phyloP scores from a whole-genome alignment of 2,113 vertebrate species.

The Oryzias melastigma region DNA sequence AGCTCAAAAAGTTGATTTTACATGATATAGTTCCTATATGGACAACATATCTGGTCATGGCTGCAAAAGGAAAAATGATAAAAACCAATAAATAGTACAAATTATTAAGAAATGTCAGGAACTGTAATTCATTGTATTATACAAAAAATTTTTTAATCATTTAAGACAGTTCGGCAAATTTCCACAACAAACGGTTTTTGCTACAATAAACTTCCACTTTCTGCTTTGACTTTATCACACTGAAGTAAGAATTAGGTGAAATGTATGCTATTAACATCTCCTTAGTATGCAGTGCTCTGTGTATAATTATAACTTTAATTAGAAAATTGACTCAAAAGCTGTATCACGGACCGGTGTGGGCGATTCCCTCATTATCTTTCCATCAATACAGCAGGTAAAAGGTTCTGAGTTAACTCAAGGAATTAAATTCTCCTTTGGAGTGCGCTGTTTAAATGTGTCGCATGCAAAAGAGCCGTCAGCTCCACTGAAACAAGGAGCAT shows the following conservation, averaged over 20 bases:
- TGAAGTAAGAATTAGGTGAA: background rate
- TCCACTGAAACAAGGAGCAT: background rate
- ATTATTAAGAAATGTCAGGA: no score
- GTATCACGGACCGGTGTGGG: background rate
- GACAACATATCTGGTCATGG: no score
- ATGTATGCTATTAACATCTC: background rate
- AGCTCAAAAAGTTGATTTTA: no score
- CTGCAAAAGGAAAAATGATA: no score
- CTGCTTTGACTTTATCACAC: background rate
- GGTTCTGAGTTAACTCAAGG: background rate
- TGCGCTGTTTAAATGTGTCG: background rate
- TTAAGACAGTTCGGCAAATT: no score
- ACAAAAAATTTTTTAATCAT: no score
- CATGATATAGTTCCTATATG: no score
- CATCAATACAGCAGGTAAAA: background rate
- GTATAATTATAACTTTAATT: conserved; percentile 3
- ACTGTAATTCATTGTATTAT: no score
- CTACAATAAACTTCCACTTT: no score
- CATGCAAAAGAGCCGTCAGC: background rate
- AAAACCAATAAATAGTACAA: no score
- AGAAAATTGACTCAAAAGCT: conserved; percentile 5
- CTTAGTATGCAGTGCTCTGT: background rate
- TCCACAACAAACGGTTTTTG: no score
- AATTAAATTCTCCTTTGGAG: background rate
- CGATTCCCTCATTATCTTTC: conserved; percentile 1